Base-by-base conservation (phyloP, 2,888 invertebrate genomes). In the Acleris literana region DNA sequence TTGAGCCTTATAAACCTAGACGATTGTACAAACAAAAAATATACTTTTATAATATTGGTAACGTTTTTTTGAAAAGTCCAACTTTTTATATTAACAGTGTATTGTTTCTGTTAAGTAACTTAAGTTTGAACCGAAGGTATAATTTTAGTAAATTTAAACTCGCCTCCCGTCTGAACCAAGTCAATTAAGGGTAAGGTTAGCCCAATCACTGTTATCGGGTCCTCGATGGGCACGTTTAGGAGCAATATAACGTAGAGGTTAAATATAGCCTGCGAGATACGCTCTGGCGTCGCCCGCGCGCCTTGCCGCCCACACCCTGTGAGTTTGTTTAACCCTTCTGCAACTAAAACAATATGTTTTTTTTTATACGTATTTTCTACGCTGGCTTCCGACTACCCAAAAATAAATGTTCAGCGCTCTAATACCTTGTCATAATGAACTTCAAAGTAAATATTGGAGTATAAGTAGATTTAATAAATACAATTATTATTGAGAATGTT, bases 211-310 rank as follows among this genome's bases (percentile, higher is more conserved):
- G 49, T 48, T 64, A 64, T 64, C 64, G 29, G 43, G 43, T 13
- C 43, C 43, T 49, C 39, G 48, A 49, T 60, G 54, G 59, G 54
- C 16, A 55, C 49, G 39, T 46, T 43, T 55, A 43, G 43, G 9
- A 43, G 57, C 29, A 51, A 63, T 58, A 29, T 25, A 44, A 44
- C 13, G 44, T 29, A 52, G 16, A 49, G 49, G 53, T 43, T 60
- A 59, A 60, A 60, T 64, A 64, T 64, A 64, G 59, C 59, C 43
- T 53, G 54, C 18, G 54, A 25, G 63, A 54, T 48, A 53, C 53
- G 22, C 64, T 46, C 18, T 53, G 54, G 55, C 59, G 43, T 18
- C 16, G 18, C 17, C 16, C 9, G 43, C 18, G 54, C 64, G 59
- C 16, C 44, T 3, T 17, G 46, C 46, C 46, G 17, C 46, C 17